Conservation (phyloP, 2,113 vertebrate genomes). For the Guaruba guarouba region DNA sequence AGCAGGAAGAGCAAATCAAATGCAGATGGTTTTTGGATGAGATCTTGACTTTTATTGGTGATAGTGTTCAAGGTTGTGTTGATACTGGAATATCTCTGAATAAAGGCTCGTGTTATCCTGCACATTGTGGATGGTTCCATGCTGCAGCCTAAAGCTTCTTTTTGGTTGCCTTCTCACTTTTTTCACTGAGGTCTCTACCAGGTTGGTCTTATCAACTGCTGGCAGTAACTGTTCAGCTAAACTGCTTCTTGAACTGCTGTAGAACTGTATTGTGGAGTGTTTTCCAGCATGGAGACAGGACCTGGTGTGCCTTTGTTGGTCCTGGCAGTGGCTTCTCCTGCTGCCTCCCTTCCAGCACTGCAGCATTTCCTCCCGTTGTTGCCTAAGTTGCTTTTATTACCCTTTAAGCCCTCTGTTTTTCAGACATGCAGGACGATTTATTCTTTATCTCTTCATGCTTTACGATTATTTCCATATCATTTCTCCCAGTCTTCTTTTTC, state of each 20-base stretch:
- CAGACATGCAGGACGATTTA: not conserved
- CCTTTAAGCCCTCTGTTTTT: not conserved
- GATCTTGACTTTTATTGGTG: conserved; percentile 14
- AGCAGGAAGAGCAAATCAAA: conserved; percentile 62
- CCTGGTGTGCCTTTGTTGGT: not conserved
- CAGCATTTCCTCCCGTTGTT: not conserved
- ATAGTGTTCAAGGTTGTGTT: conserved; percentile 37
- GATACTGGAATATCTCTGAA: not conserved
- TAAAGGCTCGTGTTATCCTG: not conserved
- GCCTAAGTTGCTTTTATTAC: not conserved
- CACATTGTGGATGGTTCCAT: rapidly evolving
- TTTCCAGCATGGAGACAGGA: not conserved
- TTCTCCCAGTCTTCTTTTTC: not conserved
- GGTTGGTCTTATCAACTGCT: not conserved
- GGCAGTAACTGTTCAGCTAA: not conserved
- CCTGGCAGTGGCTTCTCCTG: not conserved
- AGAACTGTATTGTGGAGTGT: not conserved
- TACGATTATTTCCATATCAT: not conserved
- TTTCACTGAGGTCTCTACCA: not conserved
- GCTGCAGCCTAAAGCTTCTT: not conserved
- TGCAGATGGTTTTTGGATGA: conserved; percentile 40
- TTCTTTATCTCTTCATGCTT: not conserved
- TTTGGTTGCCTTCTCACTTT: not conserved
- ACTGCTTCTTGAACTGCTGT: not conserved
- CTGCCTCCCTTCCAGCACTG: not conserved